phyloP scores from a whole-genome alignment of 2,113 vertebrate species.

The Anas platyrhynchos region DNA sequence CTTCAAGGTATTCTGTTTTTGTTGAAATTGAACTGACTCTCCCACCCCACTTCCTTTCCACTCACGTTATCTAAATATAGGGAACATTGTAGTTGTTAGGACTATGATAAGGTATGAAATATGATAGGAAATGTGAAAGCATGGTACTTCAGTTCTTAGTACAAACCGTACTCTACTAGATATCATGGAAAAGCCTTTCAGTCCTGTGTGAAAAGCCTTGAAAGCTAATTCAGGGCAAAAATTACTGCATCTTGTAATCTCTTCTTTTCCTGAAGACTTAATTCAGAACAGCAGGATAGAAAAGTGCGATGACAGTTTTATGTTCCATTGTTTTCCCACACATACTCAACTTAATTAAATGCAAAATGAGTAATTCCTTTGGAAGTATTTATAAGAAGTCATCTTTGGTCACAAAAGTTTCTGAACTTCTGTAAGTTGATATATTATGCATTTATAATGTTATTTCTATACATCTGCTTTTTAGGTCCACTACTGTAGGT shows the following conservation, averaged over 20 bases:
- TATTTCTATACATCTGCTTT: not conserved
- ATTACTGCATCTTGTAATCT: not conserved
- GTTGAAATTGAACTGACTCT: not conserved
- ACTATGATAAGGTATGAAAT: not conserved
- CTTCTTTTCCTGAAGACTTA: slow-evolving; percentile 3
- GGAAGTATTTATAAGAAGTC: not conserved
- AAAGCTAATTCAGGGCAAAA: slow-evolving; percentile 21
- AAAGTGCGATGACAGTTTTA: not conserved
- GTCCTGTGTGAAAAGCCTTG: not conserved
- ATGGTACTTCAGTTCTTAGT: not conserved
- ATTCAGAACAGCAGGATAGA: slow-evolving; percentile 1
- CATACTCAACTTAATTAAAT: slow-evolving; percentile 13
- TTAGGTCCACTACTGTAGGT: not conserved
- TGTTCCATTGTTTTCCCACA: not conserved
- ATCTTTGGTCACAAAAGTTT: not conserved
- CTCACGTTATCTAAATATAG: not conserved
- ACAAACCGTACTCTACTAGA: not conserved
- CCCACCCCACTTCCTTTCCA: not conserved
- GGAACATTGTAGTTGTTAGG: not conserved
- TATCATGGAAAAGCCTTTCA: not conserved
- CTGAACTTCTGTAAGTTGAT: not conserved
- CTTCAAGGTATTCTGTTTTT: not conserved
- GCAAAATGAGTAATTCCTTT: not conserved
- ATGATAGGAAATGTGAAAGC: not conserved
- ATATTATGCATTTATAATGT: not conserved